A percentile compares a stretch with the other conserved stretches of the same genome.
phyloP scores from a whole-genome alignment of 2,113 vertebrate genomes.

The Illadopsis cleaveri region DNA sequence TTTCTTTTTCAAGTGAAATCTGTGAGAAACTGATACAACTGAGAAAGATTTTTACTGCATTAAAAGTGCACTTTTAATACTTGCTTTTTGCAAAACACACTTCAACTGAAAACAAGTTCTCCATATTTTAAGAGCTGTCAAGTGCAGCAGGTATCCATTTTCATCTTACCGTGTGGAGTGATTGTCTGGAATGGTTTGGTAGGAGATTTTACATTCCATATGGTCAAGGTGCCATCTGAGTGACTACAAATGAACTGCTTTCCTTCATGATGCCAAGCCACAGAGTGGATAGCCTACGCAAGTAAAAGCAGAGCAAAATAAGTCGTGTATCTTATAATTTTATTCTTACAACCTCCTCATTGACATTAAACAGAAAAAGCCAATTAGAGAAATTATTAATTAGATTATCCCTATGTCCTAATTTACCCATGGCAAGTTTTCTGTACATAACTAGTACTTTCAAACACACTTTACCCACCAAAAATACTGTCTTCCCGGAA shows the following conservation, averaged over 20 bases:
- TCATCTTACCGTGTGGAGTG: conserved; percentile 93
- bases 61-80: background rate
- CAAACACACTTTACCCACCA: background rate
- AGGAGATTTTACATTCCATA: conserved; percentile 95
- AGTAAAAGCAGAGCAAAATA: background rate
- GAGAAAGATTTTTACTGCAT: background rate
- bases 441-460: background rate
- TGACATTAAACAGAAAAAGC: background rate
- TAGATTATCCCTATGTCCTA: background rate
- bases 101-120: background rate
- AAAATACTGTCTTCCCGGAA: background rate
- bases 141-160: background rate
- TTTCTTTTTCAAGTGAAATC: background rate
- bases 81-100: background rate
- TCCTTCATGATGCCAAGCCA: conserved; percentile 99
- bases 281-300: conserved; percentile 93
- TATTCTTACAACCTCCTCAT: background rate
- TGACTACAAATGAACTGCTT: conserved; percentile 99
- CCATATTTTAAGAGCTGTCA: background rate
- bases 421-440: background rate
- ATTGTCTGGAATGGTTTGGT: conserved; percentile 94
- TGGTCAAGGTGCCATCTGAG: conserved; percentile 97
- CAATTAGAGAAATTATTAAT: background rate
- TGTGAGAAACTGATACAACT: background rate
- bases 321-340: background rate